Evolutionary conservation across 30 jellyfish, hydroid and myxozoan genomes (phyloP), one percentile per base, ranked within the genome.

Genomic region (Hydractinia echinata): DNA sequence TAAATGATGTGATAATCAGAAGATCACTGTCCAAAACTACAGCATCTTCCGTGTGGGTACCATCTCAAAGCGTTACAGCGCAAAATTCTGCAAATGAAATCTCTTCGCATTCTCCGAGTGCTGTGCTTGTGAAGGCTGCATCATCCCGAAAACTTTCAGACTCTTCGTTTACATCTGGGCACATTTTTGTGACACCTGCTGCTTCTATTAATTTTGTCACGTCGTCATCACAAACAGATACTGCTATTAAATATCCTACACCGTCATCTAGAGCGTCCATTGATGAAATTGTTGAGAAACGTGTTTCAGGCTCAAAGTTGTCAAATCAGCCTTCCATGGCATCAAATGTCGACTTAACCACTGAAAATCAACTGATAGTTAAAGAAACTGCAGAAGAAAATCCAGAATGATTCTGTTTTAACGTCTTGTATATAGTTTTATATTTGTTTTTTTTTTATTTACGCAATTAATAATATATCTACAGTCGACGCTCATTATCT

Each of bases 61-160:
- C 81, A 30, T 21, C 81, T 7, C 81, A 72, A 52, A 72, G 81
- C 50, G 8, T 64, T 6, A 44, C 19, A 7, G 8, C 9, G 10
- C 51, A 4, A 7, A 21, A 72, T 72, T 10, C 62, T 72, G 62
- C 30, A 8, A 52, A 5, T 52, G 62, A 72, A 18, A 54, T 52
- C 9, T 54, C 9, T 7, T 8, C 19, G 1, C 81, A 44, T 1
- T 72, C 81, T 72, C 50, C 81, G 0, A 18, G n/a, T 72, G 53
- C 81, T 5, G 81, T 72, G 30, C 50, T 72, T 19, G 81, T 72
- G n/a, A 54, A 72, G 53, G 81, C 81, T 21, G 81, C 81, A 8
- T 58, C 81, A 0, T 72, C 81, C 10, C 76, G 81, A 8, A 30
- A 72, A 10, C 58, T n/a, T n/a, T 51, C 81, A n/a, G 62, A 21